Conservation (phyloP, 2,888 invertebrate genomes). For the Steinernema scapterisci region DNA sequence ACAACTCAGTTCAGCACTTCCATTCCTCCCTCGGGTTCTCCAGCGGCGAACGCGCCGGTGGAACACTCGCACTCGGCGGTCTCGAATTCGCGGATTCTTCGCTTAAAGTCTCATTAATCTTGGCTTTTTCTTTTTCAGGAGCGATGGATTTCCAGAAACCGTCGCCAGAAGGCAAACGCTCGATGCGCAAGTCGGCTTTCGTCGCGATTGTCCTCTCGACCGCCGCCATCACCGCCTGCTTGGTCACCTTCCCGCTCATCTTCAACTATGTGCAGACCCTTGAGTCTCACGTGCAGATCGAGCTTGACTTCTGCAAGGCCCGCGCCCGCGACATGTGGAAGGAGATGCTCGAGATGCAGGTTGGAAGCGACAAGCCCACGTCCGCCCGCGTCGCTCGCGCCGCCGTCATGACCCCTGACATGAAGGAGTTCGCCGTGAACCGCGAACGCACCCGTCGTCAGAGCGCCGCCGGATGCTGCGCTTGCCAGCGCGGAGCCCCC, state of each 20-base stretch:
- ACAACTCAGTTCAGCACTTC: neutral
- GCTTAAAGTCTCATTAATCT: neutral
- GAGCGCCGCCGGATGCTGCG: slow-evolving; percentile 51
- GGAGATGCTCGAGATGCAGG: slow-evolving; percentile 33
- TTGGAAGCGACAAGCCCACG: slow-evolving; percentile 16
- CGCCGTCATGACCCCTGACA: slow-evolving; percentile 23
- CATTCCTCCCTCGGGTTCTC: slow-evolving; percentile 13
- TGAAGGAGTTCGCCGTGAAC: slow-evolving; percentile 25
- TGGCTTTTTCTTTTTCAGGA: too few species aligned
- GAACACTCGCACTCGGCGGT: slow-evolving; percentile 12
- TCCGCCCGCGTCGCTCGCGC: slow-evolving; percentile 12
- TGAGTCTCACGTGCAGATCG: slow-evolving; percentile 27
- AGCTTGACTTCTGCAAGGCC: slow-evolving; percentile 32
- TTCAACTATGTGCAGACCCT: slow-evolving; percentile 30
- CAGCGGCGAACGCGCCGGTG: slow-evolving; percentile 21
- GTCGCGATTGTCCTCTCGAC: slow-evolving; percentile 23
- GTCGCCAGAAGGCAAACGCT: slow-evolving; percentile 20
- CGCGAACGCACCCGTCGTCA: slow-evolving; percentile 12
- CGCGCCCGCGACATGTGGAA: slow-evolving; percentile 28
- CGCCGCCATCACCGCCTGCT: slow-evolving; percentile 22
- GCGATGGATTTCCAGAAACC: slow-evolving; percentile 31
- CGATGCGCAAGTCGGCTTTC: slow-evolving; percentile 19
- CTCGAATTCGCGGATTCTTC: neutral
- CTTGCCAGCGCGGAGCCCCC: slow-evolving; percentile 54
- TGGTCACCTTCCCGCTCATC: slow-evolving; percentile 23